These are phyloP conservation scores for Leptothorax acervorum DNA, from an alignment of 2,888 invertebrate species.

Conservation along the genomic window DNA sequence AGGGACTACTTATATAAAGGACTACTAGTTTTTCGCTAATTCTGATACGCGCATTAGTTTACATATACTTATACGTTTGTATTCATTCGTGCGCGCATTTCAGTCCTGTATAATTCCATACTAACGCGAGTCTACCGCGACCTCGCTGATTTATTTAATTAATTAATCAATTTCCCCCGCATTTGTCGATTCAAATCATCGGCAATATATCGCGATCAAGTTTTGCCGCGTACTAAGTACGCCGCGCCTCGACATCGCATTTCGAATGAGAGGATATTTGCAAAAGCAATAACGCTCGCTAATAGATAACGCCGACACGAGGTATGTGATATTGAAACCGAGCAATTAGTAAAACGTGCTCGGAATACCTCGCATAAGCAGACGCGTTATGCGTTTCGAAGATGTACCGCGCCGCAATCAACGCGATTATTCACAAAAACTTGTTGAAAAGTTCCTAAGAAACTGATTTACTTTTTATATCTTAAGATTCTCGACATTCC, in stretches of 20 bases:
- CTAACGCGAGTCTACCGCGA: neutral
- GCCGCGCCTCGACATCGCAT: conserved; percentile 11
- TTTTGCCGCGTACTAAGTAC: conserved; percentile 21
- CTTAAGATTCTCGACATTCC: neutral
- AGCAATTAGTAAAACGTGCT: conserved; percentile 45
- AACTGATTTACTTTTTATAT: neutral
- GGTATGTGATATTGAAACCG: conserved; percentile 38
- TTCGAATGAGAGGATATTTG: conserved; percentile 44
- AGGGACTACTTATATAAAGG: too few relatives aligned
- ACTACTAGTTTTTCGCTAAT: neutral
- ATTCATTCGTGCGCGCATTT: neutral
- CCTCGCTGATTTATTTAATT: conserved; percentile 24
- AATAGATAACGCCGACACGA: conserved; percentile 29
- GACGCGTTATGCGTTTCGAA: conserved; percentile 3
- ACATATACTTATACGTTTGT: neutral
- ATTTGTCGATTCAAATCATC: conserved; percentile 23
- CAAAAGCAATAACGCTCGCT: conserved; percentile 40
- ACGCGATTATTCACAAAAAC: neutral
- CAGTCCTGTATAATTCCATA: neutral
- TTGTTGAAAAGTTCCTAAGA: neutral
- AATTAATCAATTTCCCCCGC: conserved; percentile 24
- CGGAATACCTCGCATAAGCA: conserved; percentile 31
- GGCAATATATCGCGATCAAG: conserved; percentile 4
- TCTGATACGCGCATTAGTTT: neutral
- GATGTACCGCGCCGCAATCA: neutral